Base-by-base conservation (phyloP, 2,113 vertebrate genomes). In the Dryoscopus gambensis region DNA sequence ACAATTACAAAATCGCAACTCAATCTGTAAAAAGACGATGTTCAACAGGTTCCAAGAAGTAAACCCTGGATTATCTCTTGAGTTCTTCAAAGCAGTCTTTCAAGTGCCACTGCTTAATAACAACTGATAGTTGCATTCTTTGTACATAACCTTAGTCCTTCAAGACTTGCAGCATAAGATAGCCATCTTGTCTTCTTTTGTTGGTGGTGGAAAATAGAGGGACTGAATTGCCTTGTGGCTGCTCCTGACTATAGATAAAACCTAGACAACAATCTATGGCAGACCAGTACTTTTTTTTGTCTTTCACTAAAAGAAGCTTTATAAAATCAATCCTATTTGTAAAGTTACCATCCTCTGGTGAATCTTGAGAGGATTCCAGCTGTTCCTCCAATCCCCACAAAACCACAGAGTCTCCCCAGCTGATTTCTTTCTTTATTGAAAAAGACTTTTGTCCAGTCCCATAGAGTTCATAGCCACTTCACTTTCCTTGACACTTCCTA, bases 1-100 rank as follows among this genome's bases (percentile, higher is more conserved):
- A 47, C n/a, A 90, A 84, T 92, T 96, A 74, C 35, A 74, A 90
- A 95, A 88, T 90, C 30, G n/a, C 67, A 70, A 74, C 59, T 77
- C 39, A 23, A 46, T 94, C 68, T 78, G 23, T 75, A 82, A 77
- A 93, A 49, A 63, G 22, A 35, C 12, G 1, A 33, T 35, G 37
- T 52, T 79, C 40, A 84, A 75, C 76, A 44, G 31, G n/a, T 67
- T 92, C 63, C 30, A 86, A 69, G 37, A 83, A 68, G 40, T 28
- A 84, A 47, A 93, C 11, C 19, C 33, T 37, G n/a, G 33, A 74
- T 81, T 91, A 57, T 63, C 60, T 90, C 74, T 49, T 8, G 31
- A 60, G 27, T n/a, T 89, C 56, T 78, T 94, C 50, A 82, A 93
- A 92, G 31, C 11, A 53, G 1, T 4, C 44, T 94, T 87, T 82